These are phyloP conservation scores for Eleutherodactylus coqui DNA, from an alignment of 2,797 vertebrate genomes.

Conservation along the genomic window DNA sequence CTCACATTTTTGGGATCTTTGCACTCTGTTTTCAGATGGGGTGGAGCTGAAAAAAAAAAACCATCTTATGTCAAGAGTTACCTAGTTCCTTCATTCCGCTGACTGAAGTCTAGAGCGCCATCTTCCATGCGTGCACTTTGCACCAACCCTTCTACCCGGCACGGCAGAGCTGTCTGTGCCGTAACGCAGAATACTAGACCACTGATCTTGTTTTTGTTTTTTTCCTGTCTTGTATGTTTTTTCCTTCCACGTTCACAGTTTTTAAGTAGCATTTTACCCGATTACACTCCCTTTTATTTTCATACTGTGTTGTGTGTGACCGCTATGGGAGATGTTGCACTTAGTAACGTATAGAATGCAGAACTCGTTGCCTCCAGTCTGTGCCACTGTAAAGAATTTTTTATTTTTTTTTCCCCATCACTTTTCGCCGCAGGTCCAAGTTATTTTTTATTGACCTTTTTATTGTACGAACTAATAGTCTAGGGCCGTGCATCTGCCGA, in stretches of 20 bases:
- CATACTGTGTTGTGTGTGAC: constrained; percentile 78
- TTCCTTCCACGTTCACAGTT: constrained; percentile 58
- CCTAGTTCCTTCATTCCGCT: constrained; percentile 93
- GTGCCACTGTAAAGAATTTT: constrained; percentile 67
- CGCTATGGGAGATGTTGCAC: constrained; percentile 81
- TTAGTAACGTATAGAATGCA: constrained; percentile 80
- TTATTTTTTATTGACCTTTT: constrained; percentile 71
- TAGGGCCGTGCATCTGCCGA: constrained; percentile 76
- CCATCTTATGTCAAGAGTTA: constrained; percentile 85
- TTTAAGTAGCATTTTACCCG: constrained; percentile 81
- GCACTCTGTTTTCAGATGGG: constrained; percentile 89
- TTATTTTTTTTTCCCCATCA: constrained; percentile 65
- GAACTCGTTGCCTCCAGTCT: constrained; percentile 79
- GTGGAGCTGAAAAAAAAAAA: constrained; percentile 90
- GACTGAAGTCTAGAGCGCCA: constrained; percentile 90
- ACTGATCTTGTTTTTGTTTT: constrained; percentile 76
- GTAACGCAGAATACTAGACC: constrained; percentile 87
- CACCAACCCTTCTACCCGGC: constrained; percentile 88
- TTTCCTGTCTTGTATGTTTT: constrained; percentile 76
- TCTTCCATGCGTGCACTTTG: constrained; percentile 88
- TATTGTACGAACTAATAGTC: constrained; percentile 78
- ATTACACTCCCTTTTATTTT: constrained; percentile 79
- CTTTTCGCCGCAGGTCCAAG: constrained; percentile 71
- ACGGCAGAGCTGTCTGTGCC: constrained; percentile 87
- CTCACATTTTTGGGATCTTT: constrained; percentile 86